Percentiles rank a stretch among this genome's conserved stretches.
Conservation (phyloP, 2,113 vertebrate genomes). For the Malurus alboscapulatus region DNA sequence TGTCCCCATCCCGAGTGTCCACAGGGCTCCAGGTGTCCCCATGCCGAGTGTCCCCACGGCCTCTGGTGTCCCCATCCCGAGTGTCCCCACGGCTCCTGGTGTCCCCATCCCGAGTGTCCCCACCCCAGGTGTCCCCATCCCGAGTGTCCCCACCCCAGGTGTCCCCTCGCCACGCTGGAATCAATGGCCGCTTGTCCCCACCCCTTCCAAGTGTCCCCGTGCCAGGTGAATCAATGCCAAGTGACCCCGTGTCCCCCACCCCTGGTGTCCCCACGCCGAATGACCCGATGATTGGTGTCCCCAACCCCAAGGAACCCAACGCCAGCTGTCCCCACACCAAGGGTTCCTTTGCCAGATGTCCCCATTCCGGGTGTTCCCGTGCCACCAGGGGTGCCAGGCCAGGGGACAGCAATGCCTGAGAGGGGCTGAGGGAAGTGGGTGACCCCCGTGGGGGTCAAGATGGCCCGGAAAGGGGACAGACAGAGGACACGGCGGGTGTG, state of each 20-base stretch:
- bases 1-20: no score
- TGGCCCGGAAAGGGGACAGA: not conserved
- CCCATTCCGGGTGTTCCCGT: not conserved
- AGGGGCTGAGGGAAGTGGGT: no score
- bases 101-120: no score
- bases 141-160: not conserved
- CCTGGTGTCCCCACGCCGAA: not conserved
- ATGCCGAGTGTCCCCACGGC: no score
- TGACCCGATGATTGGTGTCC: not conserved
- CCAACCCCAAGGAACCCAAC: rapidly evolving
- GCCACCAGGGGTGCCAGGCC: not conserved
- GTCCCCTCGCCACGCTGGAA: not conserved
- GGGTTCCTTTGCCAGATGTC: not conserved
- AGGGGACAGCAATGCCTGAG: not conserved
- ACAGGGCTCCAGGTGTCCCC: no score
- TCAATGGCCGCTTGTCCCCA: not conserved
- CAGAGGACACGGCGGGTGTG: not conserved
- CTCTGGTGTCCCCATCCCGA: not conserved
- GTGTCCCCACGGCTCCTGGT: not conserved
- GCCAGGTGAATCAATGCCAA: not conserved
- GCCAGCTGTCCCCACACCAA: rapidly evolving
- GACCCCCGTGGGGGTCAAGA: not conserved
- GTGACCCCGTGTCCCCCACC: not conserved
- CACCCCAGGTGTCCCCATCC: not conserved
- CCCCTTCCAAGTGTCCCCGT: not conserved